Evolutionary conservation across 2,113 vertebrate genomes (phyloP).

Genomic region (Vidua macroura): DNA sequence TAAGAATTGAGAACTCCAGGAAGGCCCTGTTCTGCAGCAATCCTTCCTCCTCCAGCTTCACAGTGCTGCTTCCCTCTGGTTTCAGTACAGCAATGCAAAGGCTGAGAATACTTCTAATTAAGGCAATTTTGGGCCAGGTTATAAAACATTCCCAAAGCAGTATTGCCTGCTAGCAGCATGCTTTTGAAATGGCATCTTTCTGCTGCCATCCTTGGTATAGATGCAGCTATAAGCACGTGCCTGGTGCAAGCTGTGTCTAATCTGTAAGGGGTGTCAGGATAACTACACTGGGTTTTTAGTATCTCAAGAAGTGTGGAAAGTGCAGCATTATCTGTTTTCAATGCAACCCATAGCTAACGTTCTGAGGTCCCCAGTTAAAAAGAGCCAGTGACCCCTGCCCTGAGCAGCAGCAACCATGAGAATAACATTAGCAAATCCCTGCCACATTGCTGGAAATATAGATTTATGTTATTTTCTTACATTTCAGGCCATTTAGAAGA

Average conservation of each 20-base stretch:
- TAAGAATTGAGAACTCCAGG: neutral
- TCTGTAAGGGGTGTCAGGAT: neutral
- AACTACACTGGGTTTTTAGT: neutral
- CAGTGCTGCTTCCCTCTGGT: neutral
- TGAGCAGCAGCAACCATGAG: neutral
- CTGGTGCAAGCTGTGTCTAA: neutral
- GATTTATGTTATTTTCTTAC: constrained; percentile 33
- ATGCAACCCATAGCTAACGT: neutral
- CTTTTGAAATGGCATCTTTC: constrained; percentile 15
- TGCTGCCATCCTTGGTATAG: neutral
- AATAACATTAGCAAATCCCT: constrained; percentile 6
- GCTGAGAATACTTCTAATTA: neutral
- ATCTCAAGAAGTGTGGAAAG: neutral
- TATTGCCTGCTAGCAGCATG: neutral
- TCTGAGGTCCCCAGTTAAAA: neutral
- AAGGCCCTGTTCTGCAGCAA: neutral
- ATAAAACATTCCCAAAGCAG: neutral
- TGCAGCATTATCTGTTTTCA: neutral
- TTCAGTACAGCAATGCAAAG: neutral
- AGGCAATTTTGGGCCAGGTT: neutral
- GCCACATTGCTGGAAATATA: neutral
- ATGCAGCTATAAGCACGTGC: neutral
- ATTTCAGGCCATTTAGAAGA: constrained; percentile 33
- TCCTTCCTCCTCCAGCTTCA: neutral
- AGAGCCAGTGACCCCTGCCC: neutral